Base-by-base conservation (phyloP, 2,797 vertebrate genomes). In the Anomalospiza imberbis region DNA sequence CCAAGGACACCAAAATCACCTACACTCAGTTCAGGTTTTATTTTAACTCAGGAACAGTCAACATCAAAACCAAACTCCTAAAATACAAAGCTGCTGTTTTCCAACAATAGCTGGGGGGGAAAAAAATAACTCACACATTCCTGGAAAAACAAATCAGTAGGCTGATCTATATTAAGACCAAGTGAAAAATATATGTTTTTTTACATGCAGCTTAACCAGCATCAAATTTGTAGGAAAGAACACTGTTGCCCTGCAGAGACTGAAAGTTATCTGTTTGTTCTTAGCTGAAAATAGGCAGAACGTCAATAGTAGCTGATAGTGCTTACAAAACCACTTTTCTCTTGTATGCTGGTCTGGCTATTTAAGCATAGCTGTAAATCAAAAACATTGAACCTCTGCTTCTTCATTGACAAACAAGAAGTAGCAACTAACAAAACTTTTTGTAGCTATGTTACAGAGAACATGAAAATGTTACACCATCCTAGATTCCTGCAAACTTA, bases 101-200 rank as follows among this genome's bases (percentile, higher is more conserved):
- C 73, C 58, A 74, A 45, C 1, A 32, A 84, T 13, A 94, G 60
- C 25, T 85, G 40, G 28, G 16, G 25, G 7, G 11, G 48, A 32
- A 50, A 48, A 93, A 67, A 62, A 42, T 11, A 31, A 22, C 47
- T 20, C 47, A 63, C 74, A 89, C 25, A 36, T 90, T 62, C 68
- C 87, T 18, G 66, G 88, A 95, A 94, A 95, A 86, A 79, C 75
- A 90, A 88, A 81, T 73, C 70, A 62, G 89, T 44, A 91, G 66
- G 61, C 60, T 84, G 75, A 68, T 31, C 88, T 95, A 94, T 90
- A 86, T 81, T 91, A 91, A 93, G 85, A 58, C 9, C 13, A 91
- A 88, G 73, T 45, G 62, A 93, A 95, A 95, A 94, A 86, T 70
- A 83, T 44, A 44, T n/a, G 9, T 0, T 42, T 89, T 81, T 91